Percentiles rank a stretch among this genome's conserved stretches.
Conservation (phyloP, 2,797 vertebrate species). For the Macrochelys suwanniensis region DNA sequence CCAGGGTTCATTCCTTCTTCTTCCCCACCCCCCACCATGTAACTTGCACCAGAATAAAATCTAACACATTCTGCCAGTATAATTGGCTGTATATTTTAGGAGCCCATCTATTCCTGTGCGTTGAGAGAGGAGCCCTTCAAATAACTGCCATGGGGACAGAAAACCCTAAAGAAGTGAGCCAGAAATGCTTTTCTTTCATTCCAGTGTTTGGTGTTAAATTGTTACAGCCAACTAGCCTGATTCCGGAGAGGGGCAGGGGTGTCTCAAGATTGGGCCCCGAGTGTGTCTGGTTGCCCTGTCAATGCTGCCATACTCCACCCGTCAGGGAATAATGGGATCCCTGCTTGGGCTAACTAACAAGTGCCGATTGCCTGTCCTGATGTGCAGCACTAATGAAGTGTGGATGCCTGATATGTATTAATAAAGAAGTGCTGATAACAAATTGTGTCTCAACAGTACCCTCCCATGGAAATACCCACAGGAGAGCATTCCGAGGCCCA, state of each 20-base stretch:
- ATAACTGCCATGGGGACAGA: conserved; percentile 29
- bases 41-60: conserved; percentile 27
- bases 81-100: conserved; percentile 43
- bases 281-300: not conserved
- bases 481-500: not conserved
- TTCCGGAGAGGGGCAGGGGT: not conserved
- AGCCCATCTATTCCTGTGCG: not conserved
- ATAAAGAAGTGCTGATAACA: not conserved
- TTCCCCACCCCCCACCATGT: not conserved
- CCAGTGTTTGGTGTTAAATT: not conserved
- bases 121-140: conserved; percentile 28
- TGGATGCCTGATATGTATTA: not conserved
- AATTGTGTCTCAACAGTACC: not conserved
- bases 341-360: not conserved
- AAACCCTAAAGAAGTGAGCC: not conserved
- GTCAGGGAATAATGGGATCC: not conserved
- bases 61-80: conserved; percentile 39
- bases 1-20: conserved; percentile 15
- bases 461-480: not conserved
- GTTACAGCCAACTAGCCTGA: not conserved
- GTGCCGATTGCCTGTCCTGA: not conserved
- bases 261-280: not conserved
- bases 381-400: fast-evolving
- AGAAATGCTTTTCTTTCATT: not conserved
- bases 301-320: not conserved